These are phyloP conservation scores for Oligia fasciuncula DNA, from an alignment of 2,888 invertebrate genomes.

Conservation along the genomic window DNA sequence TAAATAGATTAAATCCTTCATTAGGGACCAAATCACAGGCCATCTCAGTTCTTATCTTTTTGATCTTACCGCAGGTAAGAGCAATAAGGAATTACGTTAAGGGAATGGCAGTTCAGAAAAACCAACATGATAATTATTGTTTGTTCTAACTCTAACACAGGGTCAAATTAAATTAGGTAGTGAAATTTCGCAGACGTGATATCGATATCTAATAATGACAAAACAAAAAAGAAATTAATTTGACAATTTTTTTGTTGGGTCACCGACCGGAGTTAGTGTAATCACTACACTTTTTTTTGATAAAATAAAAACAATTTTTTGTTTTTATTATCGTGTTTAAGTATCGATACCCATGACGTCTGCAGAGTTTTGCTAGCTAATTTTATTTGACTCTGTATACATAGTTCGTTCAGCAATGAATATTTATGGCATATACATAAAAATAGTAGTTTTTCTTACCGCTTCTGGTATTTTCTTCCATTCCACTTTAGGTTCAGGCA, in stretches of 20 bases:
- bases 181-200: too few relatives aligned
- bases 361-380: background rate
- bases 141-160: background rate
- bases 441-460: conserved; percentile 55
- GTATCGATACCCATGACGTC: background rate
- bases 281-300: too few relatives aligned
- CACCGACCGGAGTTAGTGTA: too few relatives aligned
- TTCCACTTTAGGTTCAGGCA: conserved; percentile 76
- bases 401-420: background rate
- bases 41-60: background rate
- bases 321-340: background rate
- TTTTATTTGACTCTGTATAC: background rate
- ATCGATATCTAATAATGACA: too few relatives aligned
- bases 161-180: too few relatives aligned
- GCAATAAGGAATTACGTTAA: background rate
- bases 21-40: background rate
- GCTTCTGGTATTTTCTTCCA: conserved; percentile 76
- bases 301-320: too few relatives aligned
- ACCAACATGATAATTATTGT: background rate
- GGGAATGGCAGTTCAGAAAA: background rate
- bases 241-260: too few relatives aligned
- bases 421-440: background rate
- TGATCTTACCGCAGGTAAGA: background rate
- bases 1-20: background rate
- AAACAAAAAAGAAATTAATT: too few relatives aligned